phyloP scores from a whole-genome alignment of 1,140 invertebrate genomes.

The Drosophila funebris region DNA sequence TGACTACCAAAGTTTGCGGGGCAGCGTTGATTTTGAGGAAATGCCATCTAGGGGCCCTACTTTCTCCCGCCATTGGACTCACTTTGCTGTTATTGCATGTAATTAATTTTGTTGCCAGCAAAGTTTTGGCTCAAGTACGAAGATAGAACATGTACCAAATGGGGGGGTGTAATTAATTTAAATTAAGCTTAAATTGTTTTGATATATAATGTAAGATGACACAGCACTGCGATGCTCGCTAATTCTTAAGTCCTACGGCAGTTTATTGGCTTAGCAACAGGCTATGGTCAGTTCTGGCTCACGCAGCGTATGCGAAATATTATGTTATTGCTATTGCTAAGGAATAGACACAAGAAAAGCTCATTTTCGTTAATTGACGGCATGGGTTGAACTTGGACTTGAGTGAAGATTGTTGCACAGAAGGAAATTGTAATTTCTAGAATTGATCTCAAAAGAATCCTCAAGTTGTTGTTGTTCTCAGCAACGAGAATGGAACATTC shows the following conservation, averaged over 20 bases:
- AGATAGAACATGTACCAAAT: slow-evolving; percentile 15
- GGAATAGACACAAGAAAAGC: neutral
- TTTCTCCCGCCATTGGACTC: neutral
- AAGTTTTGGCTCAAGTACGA: slow-evolving; percentile 2
- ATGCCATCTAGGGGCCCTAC: slow-evolving; percentile 33
- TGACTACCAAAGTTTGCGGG: slow-evolving; percentile 55
- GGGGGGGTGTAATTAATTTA: slow-evolving; percentile 63
- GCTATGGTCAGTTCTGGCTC: neutral
- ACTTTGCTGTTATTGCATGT: slow-evolving; percentile 61
- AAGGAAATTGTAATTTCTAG: slow-evolving; percentile 12
- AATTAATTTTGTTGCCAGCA: slow-evolving; percentile 61
- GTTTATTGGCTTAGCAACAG: slow-evolving; percentile 4
- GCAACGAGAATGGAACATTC: slow-evolving; percentile 3
- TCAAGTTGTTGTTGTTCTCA: slow-evolving; percentile 1
- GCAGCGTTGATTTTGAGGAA: slow-evolving; percentile 60
- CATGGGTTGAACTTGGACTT: slow-evolving; percentile 9
- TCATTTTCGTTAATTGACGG: slow-evolving; percentile 48
- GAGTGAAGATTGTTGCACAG: neutral
- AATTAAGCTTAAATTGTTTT: slow-evolving; percentile 66
- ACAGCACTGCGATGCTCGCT: slow-evolving; percentile 1
- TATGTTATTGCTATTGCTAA: slow-evolving; percentile 7
- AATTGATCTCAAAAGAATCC: slow-evolving; percentile 6
- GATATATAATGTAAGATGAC: slow-evolving; percentile 42
- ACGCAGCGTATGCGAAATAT: slow-evolving; percentile 41
- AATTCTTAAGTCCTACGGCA: slow-evolving; percentile 1